Base-by-base conservation (phyloP, 2,113 vertebrate species). In the Ctenomys sociabilis region DNA sequence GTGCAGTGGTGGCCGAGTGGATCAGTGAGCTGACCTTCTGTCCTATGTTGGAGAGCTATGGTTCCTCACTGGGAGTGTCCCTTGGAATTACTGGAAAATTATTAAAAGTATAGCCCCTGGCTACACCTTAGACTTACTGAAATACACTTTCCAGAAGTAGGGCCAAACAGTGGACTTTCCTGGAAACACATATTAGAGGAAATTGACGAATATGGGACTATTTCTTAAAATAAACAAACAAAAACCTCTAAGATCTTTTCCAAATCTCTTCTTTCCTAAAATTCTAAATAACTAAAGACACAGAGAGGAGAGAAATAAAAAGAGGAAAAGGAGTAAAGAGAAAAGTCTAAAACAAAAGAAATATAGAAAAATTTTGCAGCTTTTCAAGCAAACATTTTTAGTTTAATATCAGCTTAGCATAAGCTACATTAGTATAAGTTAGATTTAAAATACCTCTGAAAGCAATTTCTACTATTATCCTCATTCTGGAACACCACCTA, bases 211-310 rank as follows among this genome's bases (percentile, higher is more conserved):
- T 7, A 77, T n/a, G 8, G 10, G 16, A 4, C 82, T 87, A 5
- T 37, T 70, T 91, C 82, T 40, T 64, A n/a, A n/a, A 43, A 78
- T 16, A 78, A 78, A 75, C 37, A 73, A n/a, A 22, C 68, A 37
- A 54, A 86, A 68, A 61, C 13, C 28, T 90, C 40, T 75, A 61
- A 90, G 54, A 89, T 75, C 28, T 54, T 95, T 90, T 32, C 16
- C 63, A 64, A 54, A 4, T 84, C 43, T 83, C 43, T 43, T 89
- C 43, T 90, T 93, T 68, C 22, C 90, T 68, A 84, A 88, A 90
- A 40, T 83, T 90, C 37, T 72, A 93, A 85, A 81, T 84, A 88
- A 85, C 21, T n/a, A n/a, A 87, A 82, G 35, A 84, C 57, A 10
- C 32, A 24, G 45, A 35, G 35, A 24, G 26, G 63, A 86, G 19